A percentile compares a stretch with the other conserved stretches of the same genome.
These are phyloP conservation scores for Chroicocephalus ridibundus DNA, from an alignment of 2,113 vertebrate species.

Conservation along the genomic window DNA sequence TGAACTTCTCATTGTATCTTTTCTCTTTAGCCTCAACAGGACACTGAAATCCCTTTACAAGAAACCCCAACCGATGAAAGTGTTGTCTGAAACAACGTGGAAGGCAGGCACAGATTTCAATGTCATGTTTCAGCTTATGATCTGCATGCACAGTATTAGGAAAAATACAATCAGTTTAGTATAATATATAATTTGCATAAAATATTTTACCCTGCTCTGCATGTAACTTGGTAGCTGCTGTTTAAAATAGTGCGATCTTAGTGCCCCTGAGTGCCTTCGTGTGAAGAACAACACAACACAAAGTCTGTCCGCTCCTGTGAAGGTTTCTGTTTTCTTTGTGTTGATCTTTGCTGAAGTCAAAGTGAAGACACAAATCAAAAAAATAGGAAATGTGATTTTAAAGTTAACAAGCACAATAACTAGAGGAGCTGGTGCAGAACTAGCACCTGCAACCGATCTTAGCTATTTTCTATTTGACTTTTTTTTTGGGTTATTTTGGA, in stretches of 20 bases:
- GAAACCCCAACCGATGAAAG: background rate
- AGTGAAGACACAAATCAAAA: background rate
- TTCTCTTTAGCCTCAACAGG: background rate
- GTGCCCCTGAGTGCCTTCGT: background rate
- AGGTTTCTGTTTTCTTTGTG: background rate
- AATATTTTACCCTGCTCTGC: background rate
- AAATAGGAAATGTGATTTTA: background rate
- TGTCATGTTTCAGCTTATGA: background rate
- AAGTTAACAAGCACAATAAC: background rate
- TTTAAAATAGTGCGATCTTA: background rate
- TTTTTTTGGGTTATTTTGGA: background rate
- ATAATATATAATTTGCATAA: background rate
- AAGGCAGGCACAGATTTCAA: background rate
- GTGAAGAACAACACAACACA: background rate
- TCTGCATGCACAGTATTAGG: background rate
- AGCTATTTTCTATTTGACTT: background rate
- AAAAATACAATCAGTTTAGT: background rate
- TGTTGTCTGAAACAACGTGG: background rate
- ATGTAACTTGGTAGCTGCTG: background rate
- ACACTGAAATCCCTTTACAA: background rate
- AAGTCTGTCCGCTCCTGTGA: background rate
- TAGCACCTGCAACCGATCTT: background rate
- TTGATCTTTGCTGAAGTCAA: background rate
- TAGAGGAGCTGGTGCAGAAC: background rate
- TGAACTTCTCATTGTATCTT: background rate